Conservation (phyloP, 2,113 vertebrate genomes). For the Ranitomeya variabilis region DNA sequence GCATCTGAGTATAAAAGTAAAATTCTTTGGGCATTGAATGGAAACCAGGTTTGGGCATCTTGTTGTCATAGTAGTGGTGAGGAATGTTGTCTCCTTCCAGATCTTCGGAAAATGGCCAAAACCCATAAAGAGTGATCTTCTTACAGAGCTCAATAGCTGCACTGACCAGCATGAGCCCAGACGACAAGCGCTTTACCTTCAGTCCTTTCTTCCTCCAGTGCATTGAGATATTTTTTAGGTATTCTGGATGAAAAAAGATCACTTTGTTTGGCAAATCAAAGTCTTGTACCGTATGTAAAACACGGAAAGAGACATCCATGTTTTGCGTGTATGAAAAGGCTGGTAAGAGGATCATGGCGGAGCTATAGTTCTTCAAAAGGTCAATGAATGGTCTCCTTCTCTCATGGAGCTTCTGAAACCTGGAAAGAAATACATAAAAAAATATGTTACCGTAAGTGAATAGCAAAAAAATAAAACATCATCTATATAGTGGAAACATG, state of each 20-base stretch:
- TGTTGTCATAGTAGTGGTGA: slow-evolving; percentile 59
- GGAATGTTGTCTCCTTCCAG: background rate
- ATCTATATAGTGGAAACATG: background rate
- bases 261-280: slow-evolving; percentile 53
- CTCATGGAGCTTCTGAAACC: background rate
- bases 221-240: slow-evolving; percentile 39
- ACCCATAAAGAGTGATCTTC: slow-evolving; percentile 56
- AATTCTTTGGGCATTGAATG: slow-evolving; percentile 61
- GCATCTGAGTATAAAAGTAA: slow-evolving; percentile 48
- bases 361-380: background rate
- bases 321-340: slow-evolving; percentile 46
- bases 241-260: slow-evolving; percentile 52
- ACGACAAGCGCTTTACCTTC: slow-evolving; percentile 36
- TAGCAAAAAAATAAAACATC: background rate
- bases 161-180: slow-evolving; percentile 57
- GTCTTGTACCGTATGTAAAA: slow-evolving; percentile 18
- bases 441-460: no score
- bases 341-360: slow-evolving; percentile 41
- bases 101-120: slow-evolving; percentile 56
- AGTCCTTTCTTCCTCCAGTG: slow-evolving; percentile 53
- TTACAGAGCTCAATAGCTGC: slow-evolving; percentile 56
- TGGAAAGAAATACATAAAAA: background rate
- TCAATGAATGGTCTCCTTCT: background rate
- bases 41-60: slow-evolving; percentile 1
- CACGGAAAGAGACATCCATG: background rate